phyloP scores from a whole-genome alignment of 2,797 vertebrate genomes.

The Smutsia temminckii region DNA sequence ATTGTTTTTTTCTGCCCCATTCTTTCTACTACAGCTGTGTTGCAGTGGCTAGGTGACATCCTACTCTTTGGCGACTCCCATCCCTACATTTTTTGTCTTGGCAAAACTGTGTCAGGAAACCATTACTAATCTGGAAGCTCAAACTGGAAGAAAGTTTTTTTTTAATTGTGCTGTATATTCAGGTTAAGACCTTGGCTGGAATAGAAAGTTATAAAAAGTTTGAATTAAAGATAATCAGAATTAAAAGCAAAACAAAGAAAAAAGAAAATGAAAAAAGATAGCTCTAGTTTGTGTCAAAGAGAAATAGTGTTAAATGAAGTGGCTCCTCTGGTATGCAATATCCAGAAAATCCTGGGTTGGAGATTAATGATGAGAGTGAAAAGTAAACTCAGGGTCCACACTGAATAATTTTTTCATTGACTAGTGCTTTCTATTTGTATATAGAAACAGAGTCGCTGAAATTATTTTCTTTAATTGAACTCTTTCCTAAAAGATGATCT shows the following conservation, averaged over 20 bases:
- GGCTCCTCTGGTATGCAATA: neutral
- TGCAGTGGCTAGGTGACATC: neutral
- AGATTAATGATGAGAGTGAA: conserved; percentile 38
- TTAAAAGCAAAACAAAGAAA: conserved; percentile 39
- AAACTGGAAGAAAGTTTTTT: neutral
- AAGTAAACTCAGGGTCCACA: neutral
- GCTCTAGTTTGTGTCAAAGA: neutral
- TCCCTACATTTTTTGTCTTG: conserved; percentile 43
- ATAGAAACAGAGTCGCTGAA: conserved; percentile 33
- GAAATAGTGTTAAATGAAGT: conserved; percentile 43
- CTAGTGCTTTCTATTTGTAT: neutral
- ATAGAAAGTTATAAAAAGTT: conserved; percentile 10
- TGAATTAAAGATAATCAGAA: conserved; percentile 52
- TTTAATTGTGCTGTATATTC: neutral
- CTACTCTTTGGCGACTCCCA: neutral
- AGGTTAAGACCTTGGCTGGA: conserved; percentile 25
- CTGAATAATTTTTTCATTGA: conserved; percentile 30
- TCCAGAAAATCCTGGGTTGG: conserved; percentile 16
- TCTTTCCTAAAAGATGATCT: conserved; percentile 42
- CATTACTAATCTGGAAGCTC: conserved; percentile 19
- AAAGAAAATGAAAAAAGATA: conserved; percentile 1
- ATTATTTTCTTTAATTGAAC: conserved; percentile 72
- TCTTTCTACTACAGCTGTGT: conserved; percentile 57
- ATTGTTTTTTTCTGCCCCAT: neutral
- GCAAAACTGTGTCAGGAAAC: conserved; percentile 38